These are phyloP conservation scores for Dorcus hopei DNA, from an alignment of 2,888 invertebrate genomes.

Conservation along the genomic window DNA sequence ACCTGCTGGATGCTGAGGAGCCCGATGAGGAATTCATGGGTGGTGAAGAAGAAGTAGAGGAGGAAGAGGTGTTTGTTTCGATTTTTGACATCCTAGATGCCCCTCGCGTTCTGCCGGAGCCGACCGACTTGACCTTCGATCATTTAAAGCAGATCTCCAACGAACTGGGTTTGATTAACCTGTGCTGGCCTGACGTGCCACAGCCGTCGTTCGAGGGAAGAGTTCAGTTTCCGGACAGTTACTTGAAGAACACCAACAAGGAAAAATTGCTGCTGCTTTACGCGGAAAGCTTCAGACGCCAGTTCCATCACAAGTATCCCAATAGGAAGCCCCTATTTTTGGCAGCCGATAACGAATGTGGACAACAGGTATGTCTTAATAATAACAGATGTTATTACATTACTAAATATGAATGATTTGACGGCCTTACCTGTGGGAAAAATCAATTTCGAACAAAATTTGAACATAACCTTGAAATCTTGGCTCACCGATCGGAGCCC, in stretches of 20 bases:
- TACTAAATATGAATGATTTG: neutral
- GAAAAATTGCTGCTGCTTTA: conserved; percentile 70
- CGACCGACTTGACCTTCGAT: conserved; percentile 49
- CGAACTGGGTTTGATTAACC: conserved; percentile 56
- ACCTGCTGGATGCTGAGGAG: conserved; percentile 4
- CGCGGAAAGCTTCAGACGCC: conserved; percentile 75
- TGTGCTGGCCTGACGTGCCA: conserved; percentile 62
- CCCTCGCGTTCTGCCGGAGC: conserved; percentile 39
- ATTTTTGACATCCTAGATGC: conserved; percentile 42
- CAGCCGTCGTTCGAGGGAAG: conserved; percentile 57
- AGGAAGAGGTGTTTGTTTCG: conserved; percentile 34
- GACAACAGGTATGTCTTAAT: conserved; percentile 60
- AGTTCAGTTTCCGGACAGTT: conserved; percentile 61
- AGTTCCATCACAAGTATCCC: conserved; percentile 59
- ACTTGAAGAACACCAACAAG: conserved; percentile 64
- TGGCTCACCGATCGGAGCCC: too few relatives aligned
- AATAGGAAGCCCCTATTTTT: conserved; percentile 65
- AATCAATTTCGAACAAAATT: neutral
- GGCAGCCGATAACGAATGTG: conserved; percentile 73
- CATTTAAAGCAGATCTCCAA: conserved; percentile 59
- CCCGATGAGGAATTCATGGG: conserved; percentile 5
- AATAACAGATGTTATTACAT: neutral
- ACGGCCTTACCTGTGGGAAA: too few relatives aligned
- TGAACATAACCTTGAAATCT: too few relatives aligned
- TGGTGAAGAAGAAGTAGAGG: conserved; percentile 26